phyloP scores from a whole-genome alignment of 2,113 vertebrate genomes.

The Pyrgilauda ruficollis region DNA sequence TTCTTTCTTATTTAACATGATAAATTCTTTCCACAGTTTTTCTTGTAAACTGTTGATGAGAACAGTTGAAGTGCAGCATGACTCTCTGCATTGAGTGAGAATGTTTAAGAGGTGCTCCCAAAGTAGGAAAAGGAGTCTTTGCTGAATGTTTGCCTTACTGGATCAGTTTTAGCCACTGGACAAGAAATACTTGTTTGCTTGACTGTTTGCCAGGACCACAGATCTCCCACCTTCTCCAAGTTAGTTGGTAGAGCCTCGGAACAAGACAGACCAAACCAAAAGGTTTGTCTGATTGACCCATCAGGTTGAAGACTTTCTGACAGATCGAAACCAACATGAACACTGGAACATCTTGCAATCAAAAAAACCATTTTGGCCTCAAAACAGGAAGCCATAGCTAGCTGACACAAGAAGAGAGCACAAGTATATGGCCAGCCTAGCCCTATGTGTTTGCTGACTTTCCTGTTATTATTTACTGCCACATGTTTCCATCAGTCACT shows the following conservation, averaged over 20 bases:
- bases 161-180: neutral
- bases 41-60: neutral
- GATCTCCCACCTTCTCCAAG: neutral
- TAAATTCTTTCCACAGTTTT: neutral
- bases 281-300: neutral
- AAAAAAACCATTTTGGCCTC: neutral
- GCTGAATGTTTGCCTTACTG: neutral
- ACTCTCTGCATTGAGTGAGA: neutral
- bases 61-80: neutral
- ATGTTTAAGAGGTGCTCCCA: neutral
- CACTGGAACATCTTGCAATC: neutral
- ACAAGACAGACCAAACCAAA: neutral
- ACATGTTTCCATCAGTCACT: neutral
- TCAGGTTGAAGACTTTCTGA: neutral
- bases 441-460: neutral
- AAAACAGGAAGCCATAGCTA: slow-evolving; percentile 5
- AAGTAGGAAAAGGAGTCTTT: neutral
- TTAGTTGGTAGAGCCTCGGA: neutral
- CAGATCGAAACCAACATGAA: neutral
- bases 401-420: neutral
- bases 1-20: neutral
- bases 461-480: neutral
- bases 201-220: neutral
- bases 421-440: neutral
- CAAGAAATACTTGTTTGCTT: neutral